Base-by-base conservation (phyloP, 2,113 vertebrate genomes). In the Calypte anna region DNA sequence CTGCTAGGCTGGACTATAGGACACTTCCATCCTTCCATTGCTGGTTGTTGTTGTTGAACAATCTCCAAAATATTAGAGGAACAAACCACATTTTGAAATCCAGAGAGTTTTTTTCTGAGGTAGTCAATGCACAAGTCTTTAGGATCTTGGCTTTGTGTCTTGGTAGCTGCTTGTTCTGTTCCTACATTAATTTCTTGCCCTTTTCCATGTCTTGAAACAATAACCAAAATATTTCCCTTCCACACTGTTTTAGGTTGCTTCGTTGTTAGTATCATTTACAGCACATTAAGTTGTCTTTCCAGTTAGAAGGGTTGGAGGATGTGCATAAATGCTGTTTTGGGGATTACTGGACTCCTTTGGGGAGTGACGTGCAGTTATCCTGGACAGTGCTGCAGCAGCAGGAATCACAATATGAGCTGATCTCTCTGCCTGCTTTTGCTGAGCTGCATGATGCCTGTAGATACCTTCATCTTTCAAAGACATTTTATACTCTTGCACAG, bases 21-120 rank as follows among this genome's bases (percentile, higher is more conserved):
- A 3, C 40, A 7, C 0, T 4, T 64, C 28, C 1, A 0, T 55
- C 38, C 59, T 81, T 25, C n/a, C 7, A 1, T 30, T 80, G 7
- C 54, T 6, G 2, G 2, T 7, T 27, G 20, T 57, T 67, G 25
- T 48, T 70, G 69, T 44, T 6, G 7, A 89, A 57, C 31, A 12
- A 3, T 30, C 22, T 54, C 46, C 22, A 43, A 27, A 73, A 33
- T 36, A n/a, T 0, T 5, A 28, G 23, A 27, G 31, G 46, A 63
- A 18, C 16, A 48, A 68, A 9, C 24, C 64, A 12, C 28, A 38
- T 31, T 33, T 3, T 68, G 23, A 38, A 54, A 27, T 43, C 36
- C 33, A 53, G 28, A 62, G 46, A 58, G 25, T 59, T 20, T 91
- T 91, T 54, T 57, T 10, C 18, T 62, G 54, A 74, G 33, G 54